These are phyloP conservation scores for Caenorhabditis tropicalis DNA, from an alignment of 1,140 invertebrate genomes.

Conservation along the genomic window DNA sequence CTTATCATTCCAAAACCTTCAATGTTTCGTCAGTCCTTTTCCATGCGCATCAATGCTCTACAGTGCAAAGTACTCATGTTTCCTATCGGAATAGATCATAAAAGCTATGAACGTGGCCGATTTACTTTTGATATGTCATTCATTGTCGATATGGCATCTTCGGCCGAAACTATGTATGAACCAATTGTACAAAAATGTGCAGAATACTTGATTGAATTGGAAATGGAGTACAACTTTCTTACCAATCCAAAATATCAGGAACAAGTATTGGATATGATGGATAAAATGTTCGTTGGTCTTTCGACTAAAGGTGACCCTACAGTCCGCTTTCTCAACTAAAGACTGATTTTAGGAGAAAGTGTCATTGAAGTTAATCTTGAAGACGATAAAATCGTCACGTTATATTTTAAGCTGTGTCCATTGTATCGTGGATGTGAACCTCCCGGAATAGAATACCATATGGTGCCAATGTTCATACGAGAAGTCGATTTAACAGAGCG, in stretches of 20 bases:
- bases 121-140: constrained; percentile 71
- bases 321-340: neutral
- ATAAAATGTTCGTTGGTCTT: constrained; percentile 62
- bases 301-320: constrained; percentile 61
- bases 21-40: constrained; percentile 58
- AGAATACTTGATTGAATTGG: constrained; percentile 68
- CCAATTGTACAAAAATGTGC: constrained; percentile 70
- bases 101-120: constrained; percentile 41
- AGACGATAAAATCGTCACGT: constrained; percentile 52
- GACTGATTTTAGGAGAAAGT: constrained; percentile 65
- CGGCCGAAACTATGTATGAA: constrained; percentile 66
- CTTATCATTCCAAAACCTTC: constrained; percentile 57
- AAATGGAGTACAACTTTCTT: constrained; percentile 56
- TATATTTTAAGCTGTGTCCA: constrained; percentile 69
- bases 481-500: neutral
- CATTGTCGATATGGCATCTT: constrained; percentile 59
- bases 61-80: constrained; percentile 68
- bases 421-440: constrained; percentile 63
- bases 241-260: constrained; percentile 33
- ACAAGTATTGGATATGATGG: constrained; percentile 58
- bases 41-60: constrained; percentile 67
- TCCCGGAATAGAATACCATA: constrained; percentile 54
- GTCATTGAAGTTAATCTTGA: constrained; percentile 59
- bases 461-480: constrained; percentile 70
- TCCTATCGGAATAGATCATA: constrained; percentile 65